phyloP scores from a whole-genome alignment of 2,797 vertebrate species.

The Hapalemur alaotrensis region DNA sequence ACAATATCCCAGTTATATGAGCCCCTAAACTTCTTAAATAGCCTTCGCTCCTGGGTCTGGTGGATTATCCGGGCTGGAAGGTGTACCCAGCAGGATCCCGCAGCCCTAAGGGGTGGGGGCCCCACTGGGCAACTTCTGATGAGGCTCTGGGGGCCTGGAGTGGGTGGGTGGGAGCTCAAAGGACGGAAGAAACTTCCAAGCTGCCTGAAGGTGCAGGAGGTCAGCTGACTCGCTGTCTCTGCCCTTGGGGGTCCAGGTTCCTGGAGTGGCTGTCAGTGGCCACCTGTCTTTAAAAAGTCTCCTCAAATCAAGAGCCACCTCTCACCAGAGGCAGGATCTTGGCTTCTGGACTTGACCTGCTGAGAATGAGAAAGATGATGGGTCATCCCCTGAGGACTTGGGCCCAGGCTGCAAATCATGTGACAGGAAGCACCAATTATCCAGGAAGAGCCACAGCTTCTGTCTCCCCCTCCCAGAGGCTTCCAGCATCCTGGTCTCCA shows the following conservation, averaged over 20 bases:
- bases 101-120: neutral
- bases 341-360: conserved; percentile 27
- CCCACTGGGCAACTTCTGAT: neutral
- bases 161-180: neutral
- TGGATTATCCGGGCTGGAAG: neutral
- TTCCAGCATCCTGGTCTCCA: neutral
- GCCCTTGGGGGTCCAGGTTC: neutral
- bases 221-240: neutral
- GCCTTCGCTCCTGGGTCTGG: neutral
- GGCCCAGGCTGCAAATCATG: neutral
- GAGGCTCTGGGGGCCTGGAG: neutral
- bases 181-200: neutral
- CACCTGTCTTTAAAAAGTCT: neutral
- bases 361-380: neutral
- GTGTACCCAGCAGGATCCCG: neutral
- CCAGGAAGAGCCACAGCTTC: neutral
- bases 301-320: neutral
- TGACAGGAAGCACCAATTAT: neutral
- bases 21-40: neutral
- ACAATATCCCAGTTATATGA: neutral
- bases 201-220: neutral
- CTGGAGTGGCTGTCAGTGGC: neutral
- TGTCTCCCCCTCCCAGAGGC: neutral
- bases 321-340: neutral
- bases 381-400: neutral